These are phyloP conservation scores for Sycophila sp. DNA, from an alignment of 1,140 invertebrate genomes.

Conservation along the genomic window DNA sequence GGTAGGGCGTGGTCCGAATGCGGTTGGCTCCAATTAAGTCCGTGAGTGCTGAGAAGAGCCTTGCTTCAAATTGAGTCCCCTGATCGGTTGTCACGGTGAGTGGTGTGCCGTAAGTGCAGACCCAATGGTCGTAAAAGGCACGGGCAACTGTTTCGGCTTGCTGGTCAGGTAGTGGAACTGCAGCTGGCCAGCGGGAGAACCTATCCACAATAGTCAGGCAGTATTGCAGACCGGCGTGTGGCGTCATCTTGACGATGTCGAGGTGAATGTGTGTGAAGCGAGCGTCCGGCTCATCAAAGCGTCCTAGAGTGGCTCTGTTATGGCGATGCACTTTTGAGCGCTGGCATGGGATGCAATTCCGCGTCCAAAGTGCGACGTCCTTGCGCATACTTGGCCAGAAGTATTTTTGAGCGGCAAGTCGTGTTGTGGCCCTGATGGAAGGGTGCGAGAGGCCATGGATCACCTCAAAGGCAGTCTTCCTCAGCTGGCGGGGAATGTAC, in stretches of 20 bases:
- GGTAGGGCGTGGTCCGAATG: constrained; percentile 29
- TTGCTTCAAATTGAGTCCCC: constrained; percentile 45
- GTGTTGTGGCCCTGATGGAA: background rate
- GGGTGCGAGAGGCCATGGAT: constrained; percentile 15
- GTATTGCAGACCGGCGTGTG: background rate
- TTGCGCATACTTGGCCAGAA: too few species aligned
- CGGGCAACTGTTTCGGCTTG: constrained; percentile 43
- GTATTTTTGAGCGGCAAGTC: constrained; percentile 18
- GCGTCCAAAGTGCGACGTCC: constrained; percentile 29
- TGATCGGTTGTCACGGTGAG: background rate
- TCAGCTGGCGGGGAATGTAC: background rate
- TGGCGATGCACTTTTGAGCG: constrained; percentile 42
- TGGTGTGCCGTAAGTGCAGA: background rate
- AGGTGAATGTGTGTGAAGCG: background rate
- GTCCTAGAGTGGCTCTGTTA: background rate
- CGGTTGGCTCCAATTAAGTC: constrained; percentile 31
- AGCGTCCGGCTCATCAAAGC: background rate
- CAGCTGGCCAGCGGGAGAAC: constrained; percentile 63
- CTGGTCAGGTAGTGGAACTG: constrained; percentile 58
- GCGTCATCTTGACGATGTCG: background rate
- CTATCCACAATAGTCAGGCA: constrained; percentile 58
- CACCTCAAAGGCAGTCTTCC: background rate
- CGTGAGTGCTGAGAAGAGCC: constrained; percentile 45
- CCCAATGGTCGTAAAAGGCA: background rate
- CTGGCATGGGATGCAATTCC: constrained; percentile 41